These are phyloP conservation scores for Maniola hyperantus DNA, from an alignment of 2,888 invertebrate species.

Conservation along the genomic window DNA sequence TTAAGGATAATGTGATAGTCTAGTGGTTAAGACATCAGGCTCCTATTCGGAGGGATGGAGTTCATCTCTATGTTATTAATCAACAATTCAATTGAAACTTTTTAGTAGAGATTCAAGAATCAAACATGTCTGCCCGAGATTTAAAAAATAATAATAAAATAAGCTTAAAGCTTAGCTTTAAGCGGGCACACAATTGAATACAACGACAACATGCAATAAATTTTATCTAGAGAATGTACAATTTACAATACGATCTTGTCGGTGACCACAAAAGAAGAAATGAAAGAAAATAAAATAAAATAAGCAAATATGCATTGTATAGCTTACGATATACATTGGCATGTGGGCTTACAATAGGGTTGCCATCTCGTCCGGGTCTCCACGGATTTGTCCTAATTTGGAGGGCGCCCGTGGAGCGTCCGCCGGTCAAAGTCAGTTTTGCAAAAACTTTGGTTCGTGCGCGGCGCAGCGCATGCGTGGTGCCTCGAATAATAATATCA, in stretches of 20 bases:
- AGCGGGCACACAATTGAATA: slow-evolving; percentile 43
- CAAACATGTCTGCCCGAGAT: neutral
- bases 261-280: slow-evolving; percentile 1
- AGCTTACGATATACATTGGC: slow-evolving; percentile 17
- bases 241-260: neutral
- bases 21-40: no score
- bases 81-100: no score
- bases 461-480: no score
- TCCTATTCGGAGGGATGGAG: no score
- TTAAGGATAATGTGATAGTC: no score
- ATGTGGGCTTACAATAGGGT: neutral
- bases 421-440: no score
- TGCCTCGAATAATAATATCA: no score
- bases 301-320: neutral
- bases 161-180: slow-evolving; percentile 66
- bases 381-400: no score
- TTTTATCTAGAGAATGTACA: neutral
- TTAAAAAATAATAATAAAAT: slow-evolving; percentile 28
- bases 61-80: no score
- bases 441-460: no score
- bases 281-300: slow-evolving; percentile 4
- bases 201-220: neutral
- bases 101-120: neutral
- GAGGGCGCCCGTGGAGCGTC: no score
- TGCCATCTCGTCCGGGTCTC: no score